Evolutionary conservation across 2,888 invertebrate genomes (phyloP), one percentile per base, ranked within the genome.

Genomic region (Drosophila pseudotalamancana): DNA sequence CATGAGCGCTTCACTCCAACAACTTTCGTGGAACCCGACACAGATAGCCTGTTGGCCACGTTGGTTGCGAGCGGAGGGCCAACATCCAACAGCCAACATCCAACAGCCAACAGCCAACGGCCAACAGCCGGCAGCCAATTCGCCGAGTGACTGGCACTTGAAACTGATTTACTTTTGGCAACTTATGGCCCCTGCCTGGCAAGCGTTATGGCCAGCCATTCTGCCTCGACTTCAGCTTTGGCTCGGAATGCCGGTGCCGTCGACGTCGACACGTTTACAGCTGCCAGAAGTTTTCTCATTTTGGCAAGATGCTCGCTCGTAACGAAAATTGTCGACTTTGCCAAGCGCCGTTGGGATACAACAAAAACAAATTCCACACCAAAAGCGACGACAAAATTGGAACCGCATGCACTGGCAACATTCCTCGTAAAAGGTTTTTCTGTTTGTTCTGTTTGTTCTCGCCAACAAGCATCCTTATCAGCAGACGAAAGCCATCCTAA

Each of bases 131-230:
- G 67, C 61, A 70, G 76, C 77, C 76, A 81, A 74, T 78, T 78
- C 67, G 59, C 6, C 19, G 23, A 78, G 65, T 77, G 73, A 75
- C 69, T 74, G 68, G 62, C 67, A 87, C 81, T 89, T 72, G 84
- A 87, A 88, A 85, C 85, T 78, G 85, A 88, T 85, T 85, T 88
- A 78, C 74, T 81, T 81, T 85, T 42, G 71, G 82, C 88, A 83
- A 69, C 84, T 76, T 71, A 84, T 80, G 81, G 62, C 43, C 55
- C 56, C 67, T 40, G 66, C 62, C 60, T 63, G 57, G 37, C 67
- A 56, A 67, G 69, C 63, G 75, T 77, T 69, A 77, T 56, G 68
- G 31, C 25, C 40, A 50, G 55, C 53, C 34, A 42, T 64, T 29
- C 32, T 25, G 19, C 48, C 34, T 23, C 18, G 39, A 19, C 49